These are phyloP conservation scores for Carcharodon carcharias DNA, from an alignment of 2,797 vertebrate genomes.

Conservation along the genomic window DNA sequence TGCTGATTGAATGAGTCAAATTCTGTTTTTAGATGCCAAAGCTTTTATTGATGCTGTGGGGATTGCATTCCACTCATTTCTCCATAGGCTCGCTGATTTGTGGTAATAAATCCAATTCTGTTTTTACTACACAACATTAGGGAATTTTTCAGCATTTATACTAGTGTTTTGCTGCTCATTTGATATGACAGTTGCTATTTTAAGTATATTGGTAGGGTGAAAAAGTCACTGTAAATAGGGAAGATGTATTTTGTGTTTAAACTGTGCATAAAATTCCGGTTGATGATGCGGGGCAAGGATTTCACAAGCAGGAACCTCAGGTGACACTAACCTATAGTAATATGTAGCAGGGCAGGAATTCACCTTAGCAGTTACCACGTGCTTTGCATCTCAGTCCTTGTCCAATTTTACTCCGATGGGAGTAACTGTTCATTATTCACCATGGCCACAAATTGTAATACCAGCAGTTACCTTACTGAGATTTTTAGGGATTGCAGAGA, in stretches of 20 bases:
- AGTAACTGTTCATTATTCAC: neutral
- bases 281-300: neutral
- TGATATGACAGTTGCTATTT: neutral
- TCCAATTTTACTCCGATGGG: neutral
- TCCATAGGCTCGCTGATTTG: neutral
- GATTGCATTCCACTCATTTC: neutral
- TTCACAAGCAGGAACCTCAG: neutral
- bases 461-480: neutral
- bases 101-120: neutral
- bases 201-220: neutral
- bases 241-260: neutral
- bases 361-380: too few relatives aligned
- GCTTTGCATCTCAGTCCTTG: neutral
- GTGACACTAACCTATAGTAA: neutral
- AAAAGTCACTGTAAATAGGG: neutral
- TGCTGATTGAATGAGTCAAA: neutral
- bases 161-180: neutral
- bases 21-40: neutral
- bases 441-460: neutral
- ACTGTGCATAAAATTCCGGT: neutral
- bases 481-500: neutral
- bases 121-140: neutral
- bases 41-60: neutral
- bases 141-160: neutral
- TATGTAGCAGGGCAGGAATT: neutral